These are phyloP conservation scores for Sebastes cheni DNA, from an alignment of 2,797 vertebrate genomes.

Conservation along the genomic window DNA sequence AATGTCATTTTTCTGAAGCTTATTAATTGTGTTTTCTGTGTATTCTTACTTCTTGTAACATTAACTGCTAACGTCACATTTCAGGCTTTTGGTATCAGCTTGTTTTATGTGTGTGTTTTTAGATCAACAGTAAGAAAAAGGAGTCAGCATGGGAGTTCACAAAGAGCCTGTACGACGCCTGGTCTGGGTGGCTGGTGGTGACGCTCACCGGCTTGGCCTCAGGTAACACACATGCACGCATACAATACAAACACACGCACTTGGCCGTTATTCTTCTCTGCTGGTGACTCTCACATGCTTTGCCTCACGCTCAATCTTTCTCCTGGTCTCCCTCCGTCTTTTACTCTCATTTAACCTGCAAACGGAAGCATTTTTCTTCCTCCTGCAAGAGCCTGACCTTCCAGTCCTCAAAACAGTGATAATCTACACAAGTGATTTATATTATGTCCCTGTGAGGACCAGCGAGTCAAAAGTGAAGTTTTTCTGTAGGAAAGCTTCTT, in stretches of 20 bases:
- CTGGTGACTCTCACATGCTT: conserved; percentile 58
- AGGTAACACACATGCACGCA: conserved; percentile 79
- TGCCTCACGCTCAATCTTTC: conserved; percentile 23
- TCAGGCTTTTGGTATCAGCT: too few relatives aligned
- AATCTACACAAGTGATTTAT: not conserved
- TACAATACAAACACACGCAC: not conserved
- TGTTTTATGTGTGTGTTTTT: conserved; percentile 22
- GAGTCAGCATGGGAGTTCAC: conserved; percentile 98
- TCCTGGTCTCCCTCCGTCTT: conserved; percentile 1
- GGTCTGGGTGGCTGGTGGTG: conserved; percentile 98
- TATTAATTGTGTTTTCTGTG: not conserved
- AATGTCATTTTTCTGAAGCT: not conserved
- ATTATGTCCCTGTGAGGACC: not conserved
- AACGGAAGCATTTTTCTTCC: not conserved
- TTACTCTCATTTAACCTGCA: not conserved
- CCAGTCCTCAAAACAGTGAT: not conserved
- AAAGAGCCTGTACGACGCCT: conserved; percentile 96
- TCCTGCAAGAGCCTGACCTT: not conserved
- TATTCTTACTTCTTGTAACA: not conserved
- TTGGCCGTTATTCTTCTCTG: conserved; percentile 2
- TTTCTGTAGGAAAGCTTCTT: not conserved
- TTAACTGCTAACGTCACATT: too few relatives aligned
- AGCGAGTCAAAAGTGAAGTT: not conserved
- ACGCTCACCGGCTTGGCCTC: conserved; percentile 97
- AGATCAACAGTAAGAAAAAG: conserved; percentile 99